Evolutionary conservation across 2,888 invertebrate genomes (phyloP).

Genomic region (Pachycephus smyrnensis): DNA sequence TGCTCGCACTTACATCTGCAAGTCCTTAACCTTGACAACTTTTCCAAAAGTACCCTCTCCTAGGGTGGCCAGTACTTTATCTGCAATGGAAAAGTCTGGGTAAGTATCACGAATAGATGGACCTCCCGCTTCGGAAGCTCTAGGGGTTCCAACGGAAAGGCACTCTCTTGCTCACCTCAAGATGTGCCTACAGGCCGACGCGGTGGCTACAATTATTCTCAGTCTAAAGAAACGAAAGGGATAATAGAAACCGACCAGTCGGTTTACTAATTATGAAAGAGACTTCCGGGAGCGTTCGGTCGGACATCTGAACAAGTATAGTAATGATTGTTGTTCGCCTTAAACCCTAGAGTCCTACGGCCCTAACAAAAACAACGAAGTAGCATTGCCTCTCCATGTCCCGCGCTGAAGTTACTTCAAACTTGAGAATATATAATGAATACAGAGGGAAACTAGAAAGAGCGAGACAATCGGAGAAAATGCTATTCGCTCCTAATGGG

Average conservation of each 20-base stretch:
- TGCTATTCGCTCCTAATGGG: not conserved
- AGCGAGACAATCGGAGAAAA: not conserved
- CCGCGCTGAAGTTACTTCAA: not conserved
- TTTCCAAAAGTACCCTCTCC: constrained; percentile 99
- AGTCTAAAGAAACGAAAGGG: not conserved
- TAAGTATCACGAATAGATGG: constrained; percentile 46
- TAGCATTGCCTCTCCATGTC: not conserved
- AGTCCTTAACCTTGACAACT: constrained; percentile 98
- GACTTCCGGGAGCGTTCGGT: constrained; percentile 3
- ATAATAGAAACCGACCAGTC: no score
- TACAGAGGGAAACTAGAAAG: not conserved
- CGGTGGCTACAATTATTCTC: no score
- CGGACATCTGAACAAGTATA: not conserved
- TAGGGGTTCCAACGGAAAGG: constrained; percentile 26
- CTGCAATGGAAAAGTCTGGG: constrained; percentile 81
- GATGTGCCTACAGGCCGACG: constrained; percentile 17
- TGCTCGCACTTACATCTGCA: constrained; percentile 83
- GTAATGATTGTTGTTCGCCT: not conserved
- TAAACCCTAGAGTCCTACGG: not conserved
- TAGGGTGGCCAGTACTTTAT: constrained; percentile 97
- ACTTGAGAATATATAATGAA: no score
- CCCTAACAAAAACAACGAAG: not conserved
- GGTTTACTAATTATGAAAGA: not conserved
- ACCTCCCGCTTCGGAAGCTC: constrained; percentile 49
- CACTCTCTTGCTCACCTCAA: constrained; percentile 34